phyloP scores from a whole-genome alignment of 2,113 vertebrate genomes.

The Elanoides forficatus region DNA sequence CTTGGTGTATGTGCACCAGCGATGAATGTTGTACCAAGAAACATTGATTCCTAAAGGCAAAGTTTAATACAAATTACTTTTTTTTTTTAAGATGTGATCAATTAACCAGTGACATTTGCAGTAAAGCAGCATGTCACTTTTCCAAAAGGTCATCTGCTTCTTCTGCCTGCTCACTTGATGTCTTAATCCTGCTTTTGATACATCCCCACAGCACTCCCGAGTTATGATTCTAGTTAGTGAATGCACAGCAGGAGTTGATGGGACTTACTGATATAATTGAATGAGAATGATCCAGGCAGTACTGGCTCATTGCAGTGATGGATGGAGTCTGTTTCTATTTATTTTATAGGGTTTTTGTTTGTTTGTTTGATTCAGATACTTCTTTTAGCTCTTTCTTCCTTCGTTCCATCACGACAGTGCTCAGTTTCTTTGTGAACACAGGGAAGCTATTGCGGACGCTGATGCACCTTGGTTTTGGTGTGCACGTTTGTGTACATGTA shows the following conservation, averaged over 20 bases:
- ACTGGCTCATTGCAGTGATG: not conserved
- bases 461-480: not conserved
- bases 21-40: not conserved
- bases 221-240: not conserved
- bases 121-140: not conserved
- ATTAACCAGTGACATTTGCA: not conserved
- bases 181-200: not conserved
- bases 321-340: not conserved
- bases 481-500: not conserved
- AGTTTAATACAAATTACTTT: not conserved
- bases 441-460: rapidly evolving
- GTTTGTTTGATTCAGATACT: not conserved
- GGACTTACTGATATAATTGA: not conserved
- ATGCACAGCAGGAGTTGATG: not conserved
- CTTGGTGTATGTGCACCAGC: not conserved
- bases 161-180: not conserved
- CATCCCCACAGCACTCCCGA: not conserved
- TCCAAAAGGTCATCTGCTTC: not conserved
- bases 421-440: not conserved
- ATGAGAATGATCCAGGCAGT: not conserved
- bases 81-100: not conserved
- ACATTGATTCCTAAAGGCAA: not conserved
- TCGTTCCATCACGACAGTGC: rapidly evolving
- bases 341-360: not conserved
- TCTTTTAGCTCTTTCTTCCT: not conserved